Conservation (phyloP, 2,797 vertebrate genomes). For the Dermochelys coriacea region DNA sequence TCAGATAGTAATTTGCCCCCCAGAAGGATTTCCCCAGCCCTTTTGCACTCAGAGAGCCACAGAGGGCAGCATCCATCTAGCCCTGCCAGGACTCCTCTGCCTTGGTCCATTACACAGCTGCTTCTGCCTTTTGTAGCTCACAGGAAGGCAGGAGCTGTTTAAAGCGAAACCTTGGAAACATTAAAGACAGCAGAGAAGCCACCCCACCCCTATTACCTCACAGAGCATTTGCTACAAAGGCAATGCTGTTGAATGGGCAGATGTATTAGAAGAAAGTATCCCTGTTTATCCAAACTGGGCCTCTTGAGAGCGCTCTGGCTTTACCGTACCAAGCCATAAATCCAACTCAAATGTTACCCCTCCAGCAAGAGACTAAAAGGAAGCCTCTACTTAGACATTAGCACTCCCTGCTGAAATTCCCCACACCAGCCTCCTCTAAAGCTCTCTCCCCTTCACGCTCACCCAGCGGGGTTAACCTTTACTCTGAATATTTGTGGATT, state of each 20-base stretch:
- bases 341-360: not conserved
- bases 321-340: not conserved
- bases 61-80: not conserved
- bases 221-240: not conserved
- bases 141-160: not conserved
- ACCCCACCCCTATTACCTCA: too few species aligned
- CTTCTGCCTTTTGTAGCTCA: not conserved
- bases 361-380: not conserved
- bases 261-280: not conserved
- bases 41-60: not conserved
- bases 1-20: not conserved
- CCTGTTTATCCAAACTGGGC: not conserved
- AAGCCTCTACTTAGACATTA: not conserved
- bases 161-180: not conserved
- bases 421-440: not conserved
- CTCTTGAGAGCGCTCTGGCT: not conserved
- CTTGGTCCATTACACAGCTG: not conserved
- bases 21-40: not conserved
- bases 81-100: not conserved
- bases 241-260: not conserved
- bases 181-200: not conserved
- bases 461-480: not conserved
- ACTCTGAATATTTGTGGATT: rapidly evolving
- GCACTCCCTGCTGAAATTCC: not conserved
- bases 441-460: not conserved